phyloP scores from a whole-genome alignment of 2,797 vertebrate species.

The Syndactyla subalaris region DNA sequence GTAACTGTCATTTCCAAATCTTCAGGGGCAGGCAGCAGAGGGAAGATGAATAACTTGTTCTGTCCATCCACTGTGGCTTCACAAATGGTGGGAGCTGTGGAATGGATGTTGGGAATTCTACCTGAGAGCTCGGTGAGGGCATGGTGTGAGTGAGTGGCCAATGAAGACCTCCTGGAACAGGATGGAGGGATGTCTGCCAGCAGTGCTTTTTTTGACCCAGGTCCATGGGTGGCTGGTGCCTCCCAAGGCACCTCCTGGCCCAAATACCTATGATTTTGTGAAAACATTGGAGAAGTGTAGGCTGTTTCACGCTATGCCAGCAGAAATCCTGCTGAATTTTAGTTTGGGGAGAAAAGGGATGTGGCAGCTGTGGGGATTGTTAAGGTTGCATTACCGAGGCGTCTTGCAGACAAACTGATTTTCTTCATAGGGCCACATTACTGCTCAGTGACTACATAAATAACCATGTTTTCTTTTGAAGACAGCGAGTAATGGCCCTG shows the following conservation, averaged over 20 bases:
- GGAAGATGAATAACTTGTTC: not conserved
- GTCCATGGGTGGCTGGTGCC: not conserved
- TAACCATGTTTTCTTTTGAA: slow-evolving; percentile 42
- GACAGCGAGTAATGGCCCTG: not conserved
- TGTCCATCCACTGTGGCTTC: not conserved
- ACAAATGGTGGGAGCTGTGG: not conserved
- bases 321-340: not conserved
- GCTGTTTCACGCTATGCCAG: not conserved
- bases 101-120: not conserved
- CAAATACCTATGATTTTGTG: not conserved
- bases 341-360: not conserved
- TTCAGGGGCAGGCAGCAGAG: not conserved
- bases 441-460: slow-evolving; percentile 40
- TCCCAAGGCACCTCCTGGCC: not conserved
- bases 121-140: not conserved
- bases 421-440: not conserved
- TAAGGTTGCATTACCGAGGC: not conserved
- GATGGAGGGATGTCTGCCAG: not conserved
- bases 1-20: not conserved
- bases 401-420: not conserved
- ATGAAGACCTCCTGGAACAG: not conserved
- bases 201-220: not conserved
- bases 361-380: not conserved
- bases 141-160: not conserved
- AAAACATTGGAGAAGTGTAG: not conserved